phyloP scores from a whole-genome alignment of 2,113 vertebrate species.

The Cnemophilus loriae region DNA sequence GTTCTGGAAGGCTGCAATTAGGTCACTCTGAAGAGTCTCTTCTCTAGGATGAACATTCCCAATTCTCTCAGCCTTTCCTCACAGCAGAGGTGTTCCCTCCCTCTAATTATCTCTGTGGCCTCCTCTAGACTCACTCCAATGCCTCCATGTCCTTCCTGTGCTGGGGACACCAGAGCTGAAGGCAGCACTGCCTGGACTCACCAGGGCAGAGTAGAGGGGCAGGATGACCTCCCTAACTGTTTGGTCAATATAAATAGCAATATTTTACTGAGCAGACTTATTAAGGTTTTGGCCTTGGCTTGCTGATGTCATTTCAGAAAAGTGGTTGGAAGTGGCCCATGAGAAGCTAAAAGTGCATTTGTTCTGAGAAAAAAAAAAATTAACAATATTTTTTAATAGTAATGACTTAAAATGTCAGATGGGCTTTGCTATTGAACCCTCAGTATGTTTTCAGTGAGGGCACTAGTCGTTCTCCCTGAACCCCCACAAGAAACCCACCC shows the following conservation, averaged over 20 bases:
- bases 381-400: background rate
- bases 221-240: background rate
- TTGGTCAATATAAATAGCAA: background rate
- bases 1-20: background rate
- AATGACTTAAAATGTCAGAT: background rate
- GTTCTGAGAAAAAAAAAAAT: background rate
- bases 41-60: background rate
- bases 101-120: rapidly evolving
- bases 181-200: background rate
- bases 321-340: background rate
- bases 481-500: background rate
- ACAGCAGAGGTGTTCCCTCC: background rate
- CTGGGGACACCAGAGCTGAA: background rate
- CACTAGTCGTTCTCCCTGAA: background rate
- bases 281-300: background rate
- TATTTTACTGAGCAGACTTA: background rate
- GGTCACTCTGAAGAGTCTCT: background rate
- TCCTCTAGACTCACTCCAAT: background rate
- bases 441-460: background rate
- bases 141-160: background rate
- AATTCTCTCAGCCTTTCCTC: background rate
- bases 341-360: background rate
- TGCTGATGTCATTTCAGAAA: background rate
- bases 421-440: background rate
- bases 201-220: background rate